Evolutionary conservation across 2,797 vertebrate genomes (phyloP).

Genomic region (Gambusia yucatana): DNA sequence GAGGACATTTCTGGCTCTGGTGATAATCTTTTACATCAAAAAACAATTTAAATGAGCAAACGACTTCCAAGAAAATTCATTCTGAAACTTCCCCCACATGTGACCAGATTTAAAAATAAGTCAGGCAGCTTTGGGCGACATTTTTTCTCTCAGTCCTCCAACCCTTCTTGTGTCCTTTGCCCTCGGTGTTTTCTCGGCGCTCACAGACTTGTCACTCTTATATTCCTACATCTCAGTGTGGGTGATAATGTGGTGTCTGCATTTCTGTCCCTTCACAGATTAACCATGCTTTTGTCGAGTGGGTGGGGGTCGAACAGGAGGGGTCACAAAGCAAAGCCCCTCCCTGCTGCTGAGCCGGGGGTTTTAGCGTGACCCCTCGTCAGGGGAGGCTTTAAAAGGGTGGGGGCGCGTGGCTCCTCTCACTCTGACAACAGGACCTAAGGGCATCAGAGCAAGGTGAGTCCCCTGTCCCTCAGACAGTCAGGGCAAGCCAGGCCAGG

Average conservation of each 20-base stretch:
- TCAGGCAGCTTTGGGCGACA: neutral
- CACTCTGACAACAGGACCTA: slow-evolving; percentile 83
- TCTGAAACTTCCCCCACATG: neutral
- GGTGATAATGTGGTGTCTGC: slow-evolving; percentile 82
- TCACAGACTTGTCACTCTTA: slow-evolving; percentile 12
- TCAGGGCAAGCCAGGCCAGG: slow-evolving; percentile 30
- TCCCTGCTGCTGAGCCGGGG: slow-evolving; percentile 87
- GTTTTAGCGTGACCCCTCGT: slow-evolving; percentile 82
- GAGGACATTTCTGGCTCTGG: neutral
- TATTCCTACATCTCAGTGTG: slow-evolving; percentile 9
- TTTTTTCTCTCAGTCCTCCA: neutral
- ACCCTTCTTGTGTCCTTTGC: neutral
- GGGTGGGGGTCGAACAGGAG: slow-evolving; percentile 16
- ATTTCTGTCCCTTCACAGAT: slow-evolving; percentile 81
- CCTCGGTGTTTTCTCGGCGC: slow-evolving; percentile 24
- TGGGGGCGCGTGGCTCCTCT: slow-evolving; percentile 73
- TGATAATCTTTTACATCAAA: slow-evolving; percentile 4
- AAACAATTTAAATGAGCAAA: neutral
- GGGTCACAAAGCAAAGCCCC: slow-evolving; percentile 51
- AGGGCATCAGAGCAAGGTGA: slow-evolving; percentile 83
- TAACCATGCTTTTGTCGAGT: slow-evolving; percentile 76
- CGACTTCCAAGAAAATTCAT: neutral
- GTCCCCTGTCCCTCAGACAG: slow-evolving; percentile 62
- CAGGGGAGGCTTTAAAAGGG: slow-evolving; percentile 92
- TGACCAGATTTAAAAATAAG: neutral